These are phyloP conservation scores for Eupithecia pulchellata DNA, from an alignment of 2,888 invertebrate species.

Conservation along the genomic window DNA sequence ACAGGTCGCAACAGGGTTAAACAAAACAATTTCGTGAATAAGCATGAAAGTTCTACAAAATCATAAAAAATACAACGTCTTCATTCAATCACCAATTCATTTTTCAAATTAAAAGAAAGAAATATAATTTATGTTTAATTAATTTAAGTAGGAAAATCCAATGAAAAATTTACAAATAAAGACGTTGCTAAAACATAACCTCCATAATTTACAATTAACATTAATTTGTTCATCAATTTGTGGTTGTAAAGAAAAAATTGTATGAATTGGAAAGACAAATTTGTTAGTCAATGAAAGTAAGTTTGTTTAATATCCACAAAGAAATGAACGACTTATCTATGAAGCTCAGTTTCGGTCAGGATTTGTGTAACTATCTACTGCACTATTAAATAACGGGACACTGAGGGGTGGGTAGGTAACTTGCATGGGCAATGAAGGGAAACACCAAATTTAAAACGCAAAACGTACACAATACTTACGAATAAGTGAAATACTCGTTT, in stretches of 20 bases:
- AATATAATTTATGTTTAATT: background rate
- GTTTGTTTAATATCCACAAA: conserved; percentile 62
- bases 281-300: conserved; percentile 35
- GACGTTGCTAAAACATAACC: conserved; percentile 65
- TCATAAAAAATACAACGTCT: conserved; percentile 60
- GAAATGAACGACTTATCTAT: conserved; percentile 71
- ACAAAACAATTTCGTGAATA: conserved; percentile 76
- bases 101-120: background rate
- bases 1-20: conserved; percentile 78
- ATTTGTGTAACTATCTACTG: conserved; percentile 72
- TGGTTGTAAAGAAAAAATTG: conserved; percentile 48
- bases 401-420: conserved; percentile 48
- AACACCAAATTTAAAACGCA: conserved; percentile 49
- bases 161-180: conserved; percentile 56
- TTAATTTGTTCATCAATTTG: conserved; percentile 71
- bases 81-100: conserved; percentile 53
- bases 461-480: conserved; percentile 50
- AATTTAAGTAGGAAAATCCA: background rate
- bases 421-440: conserved; percentile 56
- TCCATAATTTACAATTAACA: conserved; percentile 69
- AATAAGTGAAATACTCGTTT: conserved; percentile 38
- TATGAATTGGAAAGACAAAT: conserved; percentile 34
- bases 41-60: conserved; percentile 71
- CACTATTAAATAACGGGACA: conserved; percentile 54
- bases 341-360: conserved; percentile 83